Conservation (phyloP, 2,888 invertebrate genomes). For the Sepioteuthis lessoniana region DNA sequence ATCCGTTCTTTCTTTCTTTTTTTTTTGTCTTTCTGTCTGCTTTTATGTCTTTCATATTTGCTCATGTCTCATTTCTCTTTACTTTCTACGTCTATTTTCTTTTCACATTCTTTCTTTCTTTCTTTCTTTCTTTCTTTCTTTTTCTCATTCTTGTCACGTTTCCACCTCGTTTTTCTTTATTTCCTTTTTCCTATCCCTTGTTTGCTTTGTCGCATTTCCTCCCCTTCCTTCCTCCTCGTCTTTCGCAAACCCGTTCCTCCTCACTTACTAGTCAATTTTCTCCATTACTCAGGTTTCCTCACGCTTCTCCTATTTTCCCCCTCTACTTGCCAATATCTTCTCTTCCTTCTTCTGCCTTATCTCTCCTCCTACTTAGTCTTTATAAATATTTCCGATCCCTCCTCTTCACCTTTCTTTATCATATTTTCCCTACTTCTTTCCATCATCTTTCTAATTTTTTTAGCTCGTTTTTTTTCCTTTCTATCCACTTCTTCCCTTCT, state of each 20-base stretch:
- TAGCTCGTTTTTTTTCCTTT: background rate
- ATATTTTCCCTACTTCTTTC: background rate
- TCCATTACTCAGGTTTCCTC: conserved; percentile 46
- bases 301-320: conserved; percentile 34
- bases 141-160: background rate
- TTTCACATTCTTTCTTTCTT: background rate
- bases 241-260: background rate
- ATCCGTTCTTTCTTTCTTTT: background rate
- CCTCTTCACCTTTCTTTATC: background rate
- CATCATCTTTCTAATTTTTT: background rate
- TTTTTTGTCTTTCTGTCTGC: too few species aligned
- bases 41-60: too few species aligned
- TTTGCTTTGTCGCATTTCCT: background rate
- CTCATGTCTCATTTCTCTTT: too few species aligned
- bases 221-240: background rate
- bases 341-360: conserved; percentile 37
- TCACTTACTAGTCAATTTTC: background rate
- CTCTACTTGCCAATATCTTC: background rate
- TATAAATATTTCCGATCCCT: conserved; percentile 42
- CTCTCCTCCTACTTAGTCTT: conserved; percentile 12
- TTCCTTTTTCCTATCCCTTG: background rate
- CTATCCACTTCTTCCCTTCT: background rate
- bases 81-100: too few species aligned
- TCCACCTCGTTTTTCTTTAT: background rate
- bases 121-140: background rate